These are phyloP conservation scores for Perithous albicinctus DNA, from an alignment of 2,888 invertebrate species.

Conservation along the genomic window DNA sequence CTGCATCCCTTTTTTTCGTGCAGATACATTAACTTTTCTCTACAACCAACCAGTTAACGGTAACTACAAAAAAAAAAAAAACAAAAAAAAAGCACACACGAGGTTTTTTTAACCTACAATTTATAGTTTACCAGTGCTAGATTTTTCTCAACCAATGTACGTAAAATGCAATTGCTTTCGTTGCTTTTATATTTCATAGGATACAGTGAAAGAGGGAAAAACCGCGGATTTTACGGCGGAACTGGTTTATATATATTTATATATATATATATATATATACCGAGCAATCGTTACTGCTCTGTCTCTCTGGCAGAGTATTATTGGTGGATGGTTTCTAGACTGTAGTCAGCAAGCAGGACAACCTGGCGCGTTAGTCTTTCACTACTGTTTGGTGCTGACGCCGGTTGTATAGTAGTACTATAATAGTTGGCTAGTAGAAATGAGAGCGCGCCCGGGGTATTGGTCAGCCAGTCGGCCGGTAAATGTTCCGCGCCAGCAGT, in stretches of 20 bases:
- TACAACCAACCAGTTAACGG: too few species aligned
- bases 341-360: slow-evolving; percentile 43
- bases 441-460: slow-evolving; percentile 35
- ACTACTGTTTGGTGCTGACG: slow-evolving; percentile 34
- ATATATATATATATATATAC: slow-evolving; percentile 12
- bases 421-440: slow-evolving; percentile 25
- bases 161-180: neutral
- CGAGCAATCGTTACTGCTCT: slow-evolving; percentile 38
- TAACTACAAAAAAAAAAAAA: too few species aligned
- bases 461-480: slow-evolving; percentile 55
- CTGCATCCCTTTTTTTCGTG: too few species aligned
- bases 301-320: slow-evolving; percentile 22
- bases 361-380: slow-evolving; percentile 47
- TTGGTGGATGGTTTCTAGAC: slow-evolving; percentile 57
- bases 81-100: too few species aligned
- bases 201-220: neutral
- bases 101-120: too few species aligned
- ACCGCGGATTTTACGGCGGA: slow-evolving; percentile 13
- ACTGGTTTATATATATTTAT: slow-evolving; percentile 43
- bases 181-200: neutral
- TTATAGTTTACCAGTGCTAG: too few species aligned
- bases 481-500: slow-evolving; percentile 60
- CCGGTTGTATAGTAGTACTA: slow-evolving; percentile 21
- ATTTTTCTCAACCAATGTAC: too few species aligned
- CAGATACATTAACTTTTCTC: too few species aligned